phyloP scores from a whole-genome alignment of 2,888 invertebrate species.

The Monochamus alternatus region DNA sequence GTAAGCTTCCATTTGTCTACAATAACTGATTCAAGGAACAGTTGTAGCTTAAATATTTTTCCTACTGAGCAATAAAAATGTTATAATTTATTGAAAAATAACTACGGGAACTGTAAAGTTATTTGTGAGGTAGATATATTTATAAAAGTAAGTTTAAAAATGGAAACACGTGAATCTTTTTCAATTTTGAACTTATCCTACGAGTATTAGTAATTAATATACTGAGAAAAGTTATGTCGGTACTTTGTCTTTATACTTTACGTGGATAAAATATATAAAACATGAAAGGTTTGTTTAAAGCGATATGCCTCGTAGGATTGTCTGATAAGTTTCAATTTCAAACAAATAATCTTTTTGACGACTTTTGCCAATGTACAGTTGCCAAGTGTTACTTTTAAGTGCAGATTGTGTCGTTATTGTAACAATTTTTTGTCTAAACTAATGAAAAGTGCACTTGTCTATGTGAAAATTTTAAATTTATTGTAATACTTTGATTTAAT shows the following conservation, averaged over 20 bases:
- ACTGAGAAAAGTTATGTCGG: neutral
- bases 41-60: neutral
- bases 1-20: neutral
- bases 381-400: neutral
- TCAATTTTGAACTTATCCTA: neutral
- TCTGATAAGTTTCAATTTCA: neutral
- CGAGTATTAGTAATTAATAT: neutral
- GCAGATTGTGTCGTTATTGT: neutral
- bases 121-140: neutral
- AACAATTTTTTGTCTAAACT: neutral
- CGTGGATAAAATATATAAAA: neutral
- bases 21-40: neutral
- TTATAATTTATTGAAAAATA: neutral
- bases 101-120: neutral
- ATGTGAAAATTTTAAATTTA: neutral
- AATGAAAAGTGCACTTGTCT: conserved; percentile 5
- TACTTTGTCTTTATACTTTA: neutral
- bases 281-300: no score
- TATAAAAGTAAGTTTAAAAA: neutral
- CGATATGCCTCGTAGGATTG: no score
- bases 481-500: neutral
- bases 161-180: neutral
- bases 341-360: neutral
- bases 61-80: neutral
- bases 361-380: conserved; percentile 3